A percentile compares a stretch with the other conserved stretches of the same genome.
Conservation (phyloP, 2,797 vertebrate genomes). For the Sciaenops ocellatus region DNA sequence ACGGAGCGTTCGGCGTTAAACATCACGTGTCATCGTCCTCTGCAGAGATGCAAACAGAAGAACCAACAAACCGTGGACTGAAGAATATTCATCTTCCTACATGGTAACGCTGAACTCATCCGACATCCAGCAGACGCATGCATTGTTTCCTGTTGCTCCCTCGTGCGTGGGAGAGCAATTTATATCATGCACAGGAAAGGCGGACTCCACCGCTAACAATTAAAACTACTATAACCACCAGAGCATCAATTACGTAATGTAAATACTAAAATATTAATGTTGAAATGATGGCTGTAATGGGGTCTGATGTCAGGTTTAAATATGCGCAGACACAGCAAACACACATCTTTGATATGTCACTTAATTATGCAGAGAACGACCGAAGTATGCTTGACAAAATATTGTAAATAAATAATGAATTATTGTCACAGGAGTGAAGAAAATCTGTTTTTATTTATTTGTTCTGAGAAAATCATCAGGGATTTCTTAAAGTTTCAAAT, state of each 20-base stretch:
- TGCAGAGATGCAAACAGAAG: constrained; percentile 26
- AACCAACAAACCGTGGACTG: background rate
- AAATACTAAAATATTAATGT: constrained; percentile 3
- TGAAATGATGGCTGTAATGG: background rate
- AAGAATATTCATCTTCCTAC: constrained; percentile 5
- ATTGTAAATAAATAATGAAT: too few relatives aligned
- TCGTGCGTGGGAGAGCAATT: constrained; percentile 11
- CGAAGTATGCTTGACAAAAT: too few relatives aligned
- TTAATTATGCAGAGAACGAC: background rate
- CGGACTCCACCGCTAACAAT: constrained; percentile 3
- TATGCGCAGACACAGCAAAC: background rate
- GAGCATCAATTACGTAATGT: constrained; percentile 10
- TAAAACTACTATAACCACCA: background rate
- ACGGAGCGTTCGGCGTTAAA: constrained; percentile 5
- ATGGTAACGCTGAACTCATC: background rate
- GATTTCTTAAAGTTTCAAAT: too few relatives aligned
- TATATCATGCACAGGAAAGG: constrained; percentile 16
- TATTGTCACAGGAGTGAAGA: too few relatives aligned
- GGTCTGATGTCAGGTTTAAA: constrained; percentile 2
- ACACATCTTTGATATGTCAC: background rate
- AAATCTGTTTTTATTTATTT: too few relatives aligned
- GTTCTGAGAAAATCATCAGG: too few relatives aligned
- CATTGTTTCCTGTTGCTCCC: constrained; percentile 12
- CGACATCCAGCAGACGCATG: constrained; percentile 8
- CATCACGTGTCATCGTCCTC: constrained; percentile 9